These are phyloP conservation scores for Pseudopleuronectes americanus DNA, from an alignment of 2,797 vertebrate species.

Conservation along the genomic window DNA sequence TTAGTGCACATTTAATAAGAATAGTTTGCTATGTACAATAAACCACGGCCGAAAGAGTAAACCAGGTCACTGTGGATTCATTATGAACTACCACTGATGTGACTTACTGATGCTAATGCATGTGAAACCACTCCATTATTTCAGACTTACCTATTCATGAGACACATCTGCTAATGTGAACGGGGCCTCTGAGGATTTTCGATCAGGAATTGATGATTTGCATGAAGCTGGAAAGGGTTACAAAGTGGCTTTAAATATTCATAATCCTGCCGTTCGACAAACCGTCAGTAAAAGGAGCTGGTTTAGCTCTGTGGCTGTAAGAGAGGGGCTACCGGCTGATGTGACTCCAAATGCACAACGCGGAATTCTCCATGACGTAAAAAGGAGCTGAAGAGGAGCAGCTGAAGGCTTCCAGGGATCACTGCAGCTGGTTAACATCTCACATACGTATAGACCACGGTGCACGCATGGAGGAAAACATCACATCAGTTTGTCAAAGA, in stretches of 20 bases:
- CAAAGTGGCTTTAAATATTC: constrained; percentile 3
- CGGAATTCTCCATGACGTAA: not conserved
- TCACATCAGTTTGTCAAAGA: no score
- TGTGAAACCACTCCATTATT: no score
- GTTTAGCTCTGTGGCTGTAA: not conserved
- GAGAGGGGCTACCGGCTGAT: not conserved
- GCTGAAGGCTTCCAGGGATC: not conserved
- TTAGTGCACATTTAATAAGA: no score
- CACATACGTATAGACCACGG: no score
- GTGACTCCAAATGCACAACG: not conserved
- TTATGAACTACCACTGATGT: no score
- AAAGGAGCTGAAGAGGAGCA: not conserved
- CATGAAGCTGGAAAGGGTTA: not conserved
- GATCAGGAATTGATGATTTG: not conserved
- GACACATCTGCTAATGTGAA: not conserved
- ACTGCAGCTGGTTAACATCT: not conserved
- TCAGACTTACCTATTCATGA: not conserved
- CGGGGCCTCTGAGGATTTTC: not conserved
- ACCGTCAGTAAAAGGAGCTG: not conserved
- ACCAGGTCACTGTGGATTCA: no score
- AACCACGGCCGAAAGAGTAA: no score
- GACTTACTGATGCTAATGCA: no score
- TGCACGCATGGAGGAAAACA: no score
- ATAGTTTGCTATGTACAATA: no score
- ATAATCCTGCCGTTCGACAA: not conserved